These are phyloP conservation scores for Erythrocercus mccallii DNA, from an alignment of 2,113 vertebrate species.

Conservation along the genomic window DNA sequence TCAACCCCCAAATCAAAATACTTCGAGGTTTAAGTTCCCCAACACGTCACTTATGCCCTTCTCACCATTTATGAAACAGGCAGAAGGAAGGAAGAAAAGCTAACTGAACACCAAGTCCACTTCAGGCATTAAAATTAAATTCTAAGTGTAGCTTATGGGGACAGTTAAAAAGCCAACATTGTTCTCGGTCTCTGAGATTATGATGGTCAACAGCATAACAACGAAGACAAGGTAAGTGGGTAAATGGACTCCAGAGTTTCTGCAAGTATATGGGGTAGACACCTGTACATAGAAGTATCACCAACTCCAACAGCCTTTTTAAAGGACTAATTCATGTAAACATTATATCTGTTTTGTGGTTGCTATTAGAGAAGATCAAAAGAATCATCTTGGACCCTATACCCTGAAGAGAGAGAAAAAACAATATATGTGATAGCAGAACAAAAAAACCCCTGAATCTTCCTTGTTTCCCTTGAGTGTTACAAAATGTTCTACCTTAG, in stretches of 20 bases:
- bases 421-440: neutral
- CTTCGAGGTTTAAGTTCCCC: neutral
- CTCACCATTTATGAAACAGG: neutral
- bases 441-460: neutral
- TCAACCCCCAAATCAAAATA: neutral
- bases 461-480: neutral
- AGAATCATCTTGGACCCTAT: neutral
- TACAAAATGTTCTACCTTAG: neutral
- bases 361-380: neutral
- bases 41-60: neutral
- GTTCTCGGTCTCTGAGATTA: neutral
- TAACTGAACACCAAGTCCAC: neutral
- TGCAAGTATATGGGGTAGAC: neutral
- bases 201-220: fast-evolving
- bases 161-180: neutral
- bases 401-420: neutral
- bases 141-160: neutral
- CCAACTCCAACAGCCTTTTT: neutral
- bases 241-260: neutral
- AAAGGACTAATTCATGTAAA: neutral
- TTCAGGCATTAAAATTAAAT: neutral
- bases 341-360: neutral
- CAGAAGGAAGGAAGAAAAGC: neutral
- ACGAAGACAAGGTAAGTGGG: neutral
- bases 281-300: neutral